A percentile compares a stretch with the other conserved stretches of the same genome.
Conservation (phyloP, 2,797 vertebrate species). For the Brachymystax lenok region DNA sequence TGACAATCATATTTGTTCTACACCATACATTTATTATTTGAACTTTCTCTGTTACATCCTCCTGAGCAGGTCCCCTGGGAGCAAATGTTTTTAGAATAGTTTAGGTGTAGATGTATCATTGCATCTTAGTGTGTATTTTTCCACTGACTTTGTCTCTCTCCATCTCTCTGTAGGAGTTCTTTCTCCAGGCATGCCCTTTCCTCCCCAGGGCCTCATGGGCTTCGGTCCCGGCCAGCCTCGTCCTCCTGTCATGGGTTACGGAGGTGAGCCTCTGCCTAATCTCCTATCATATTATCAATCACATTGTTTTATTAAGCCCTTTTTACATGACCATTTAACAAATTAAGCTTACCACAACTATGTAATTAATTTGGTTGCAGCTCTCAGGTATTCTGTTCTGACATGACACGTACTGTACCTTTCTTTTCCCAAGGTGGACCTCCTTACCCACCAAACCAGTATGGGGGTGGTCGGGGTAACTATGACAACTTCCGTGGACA, state of each 20-base stretch:
- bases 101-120: background rate
- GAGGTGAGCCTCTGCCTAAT: constrained; percentile 68
- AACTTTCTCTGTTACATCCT: background rate
- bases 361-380: background rate
- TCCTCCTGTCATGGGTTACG: constrained; percentile 89
- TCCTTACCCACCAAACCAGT: constrained; percentile 85
- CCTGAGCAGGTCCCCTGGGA: background rate
- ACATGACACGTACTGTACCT: background rate
- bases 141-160: background rate
- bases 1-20: background rate
- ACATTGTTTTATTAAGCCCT: background rate
- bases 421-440: constrained; percentile 63
- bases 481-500: constrained; percentile 89
- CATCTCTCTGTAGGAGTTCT: constrained; percentile 72
- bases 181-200: constrained; percentile 85
- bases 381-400: background rate
- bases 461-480: constrained; percentile 82
- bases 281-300: background rate
- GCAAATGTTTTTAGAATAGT: constrained; percentile 15
- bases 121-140: background rate
- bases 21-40: background rate
- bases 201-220: constrained; percentile 86
- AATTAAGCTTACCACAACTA: background rate
- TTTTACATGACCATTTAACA: background rate
- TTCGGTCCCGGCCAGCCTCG: constrained; percentile 84